A percentile compares a stretch with the other conserved stretches of the same genome.
phyloP scores from a whole-genome alignment of 2,113 vertebrate species.

The Ailuropoda melanoleuca region DNA sequence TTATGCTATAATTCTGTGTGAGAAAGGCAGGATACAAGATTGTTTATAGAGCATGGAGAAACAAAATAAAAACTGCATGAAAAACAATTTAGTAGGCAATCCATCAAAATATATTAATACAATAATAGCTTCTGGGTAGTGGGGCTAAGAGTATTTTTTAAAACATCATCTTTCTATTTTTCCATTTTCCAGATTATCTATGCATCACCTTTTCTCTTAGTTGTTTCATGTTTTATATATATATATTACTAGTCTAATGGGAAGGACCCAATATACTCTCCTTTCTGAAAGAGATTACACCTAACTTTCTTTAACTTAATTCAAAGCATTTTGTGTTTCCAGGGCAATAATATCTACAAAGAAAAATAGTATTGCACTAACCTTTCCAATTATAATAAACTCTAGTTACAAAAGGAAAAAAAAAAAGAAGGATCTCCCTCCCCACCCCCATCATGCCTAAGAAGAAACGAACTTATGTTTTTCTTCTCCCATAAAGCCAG shows the following conservation, averaged over 20 bases:
- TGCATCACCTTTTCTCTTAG: neutral
- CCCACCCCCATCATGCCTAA: neutral
- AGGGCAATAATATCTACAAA: neutral
- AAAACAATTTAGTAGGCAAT: slow-evolving; percentile 31
- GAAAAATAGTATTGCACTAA: neutral
- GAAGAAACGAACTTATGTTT: neutral
- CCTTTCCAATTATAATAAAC: neutral
- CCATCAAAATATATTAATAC: slow-evolving; percentile 17
- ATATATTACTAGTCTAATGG: neutral
- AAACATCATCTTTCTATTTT: neutral
- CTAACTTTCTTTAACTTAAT: neutral
- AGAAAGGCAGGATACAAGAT: slow-evolving; percentile 37
- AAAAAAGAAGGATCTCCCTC: neutral
- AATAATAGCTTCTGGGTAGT: neutral
- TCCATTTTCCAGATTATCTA: neutral
- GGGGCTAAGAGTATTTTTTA: neutral
- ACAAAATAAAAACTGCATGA: slow-evolving; percentile 38
- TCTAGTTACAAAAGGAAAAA: neutral
- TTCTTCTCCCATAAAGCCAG: neutral
- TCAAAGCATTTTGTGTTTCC: slow-evolving; percentile 3
- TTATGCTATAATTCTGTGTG: slow-evolving; percentile 41
- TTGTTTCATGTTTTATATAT: neutral
- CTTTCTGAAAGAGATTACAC: slow-evolving; percentile 5
- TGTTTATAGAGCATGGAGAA: neutral
- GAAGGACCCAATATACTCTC: neutral